Evolutionary conservation across 2,797 vertebrate genomes (phyloP).

Genomic region (Coendou prehensilis): DNA sequence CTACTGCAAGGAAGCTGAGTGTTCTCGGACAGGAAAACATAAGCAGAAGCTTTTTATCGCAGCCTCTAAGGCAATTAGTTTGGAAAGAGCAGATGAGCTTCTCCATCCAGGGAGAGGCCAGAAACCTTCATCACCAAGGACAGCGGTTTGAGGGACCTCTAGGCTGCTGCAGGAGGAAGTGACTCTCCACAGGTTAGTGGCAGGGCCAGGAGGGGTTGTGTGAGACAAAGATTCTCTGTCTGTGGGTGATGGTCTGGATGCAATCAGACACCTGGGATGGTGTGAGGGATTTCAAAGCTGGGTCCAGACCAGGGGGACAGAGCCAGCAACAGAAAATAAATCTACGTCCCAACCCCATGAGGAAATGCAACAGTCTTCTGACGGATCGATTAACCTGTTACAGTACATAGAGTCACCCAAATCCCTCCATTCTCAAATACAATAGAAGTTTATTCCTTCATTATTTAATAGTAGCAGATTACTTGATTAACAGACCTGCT

Average conservation of each 20-base stretch:
- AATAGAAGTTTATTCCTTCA: not conserved
- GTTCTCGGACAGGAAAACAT: not conserved
- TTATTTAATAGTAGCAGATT: not conserved
- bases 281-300: not conserved
- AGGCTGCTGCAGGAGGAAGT: not conserved
- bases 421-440: slow-evolving; percentile 11
- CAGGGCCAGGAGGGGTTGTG: not conserved
- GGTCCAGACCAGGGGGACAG: not conserved
- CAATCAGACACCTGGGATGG: not conserved
- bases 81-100: not conserved
- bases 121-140: not conserved
- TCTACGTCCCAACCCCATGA: not conserved
- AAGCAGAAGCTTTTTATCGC: not conserved
- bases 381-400: not conserved
- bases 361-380: not conserved
- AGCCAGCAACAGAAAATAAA: not conserved
- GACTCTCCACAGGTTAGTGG: too few species aligned
- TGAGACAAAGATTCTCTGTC: not conserved
- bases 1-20: not conserved
- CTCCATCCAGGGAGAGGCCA: not conserved
- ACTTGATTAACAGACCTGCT: not conserved
- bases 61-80: not conserved
- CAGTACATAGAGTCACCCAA: not conserved
- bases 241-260: not conserved
- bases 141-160: not conserved